Evolutionary conservation across 1,140 invertebrate species (phyloP), one percentile per base, ranked within the genome.

Genomic region (Dolichoris vasculosae): DNA sequence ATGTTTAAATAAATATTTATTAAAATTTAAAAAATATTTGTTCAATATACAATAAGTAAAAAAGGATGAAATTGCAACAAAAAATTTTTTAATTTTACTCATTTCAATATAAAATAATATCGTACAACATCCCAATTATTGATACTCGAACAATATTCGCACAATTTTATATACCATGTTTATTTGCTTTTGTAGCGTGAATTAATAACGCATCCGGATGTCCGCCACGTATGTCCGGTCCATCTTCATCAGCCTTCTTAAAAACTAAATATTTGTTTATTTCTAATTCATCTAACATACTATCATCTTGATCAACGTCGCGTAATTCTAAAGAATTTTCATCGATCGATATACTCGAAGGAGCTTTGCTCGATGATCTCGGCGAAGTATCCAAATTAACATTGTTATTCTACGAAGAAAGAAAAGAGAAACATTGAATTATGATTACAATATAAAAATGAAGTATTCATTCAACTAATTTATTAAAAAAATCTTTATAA

Each of bases 201-300:
- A 99, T 97, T 84, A 99, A 96, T 40, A 99, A 95, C 3, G 97
- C 98, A 93, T 99, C 98, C 0, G 98, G 95, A 88, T 97, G 95
- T 55, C 98, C 98, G 15, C 98, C 98, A 79, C 97, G 95, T 63
- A 99, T 96, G 88, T 98, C 97, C 0, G 97, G 97, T 13, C 97
- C 96, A 85, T 98, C 97, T 90, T 98, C 97, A 32, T 96, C 95
- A 1, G 94, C 91, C 89, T 96, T 96, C 90, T 97, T 97, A 69
- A 96, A 93, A 43, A 97, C 95, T 86, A 98, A 94, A 93, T 96
- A 96, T 87, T 96, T 94, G 83, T 94, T 95, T 26, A 98, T 97
- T 88, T 98, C 97, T 30, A 97, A 93, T 90, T 97, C 96, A 89
- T 97, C 96, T 87, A 97, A 93, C 76, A 96, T 93, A 35, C 90